Evolutionary conservation across 1,140 invertebrate genomes (phyloP).

Genomic region (Amyelois transitella): DNA sequence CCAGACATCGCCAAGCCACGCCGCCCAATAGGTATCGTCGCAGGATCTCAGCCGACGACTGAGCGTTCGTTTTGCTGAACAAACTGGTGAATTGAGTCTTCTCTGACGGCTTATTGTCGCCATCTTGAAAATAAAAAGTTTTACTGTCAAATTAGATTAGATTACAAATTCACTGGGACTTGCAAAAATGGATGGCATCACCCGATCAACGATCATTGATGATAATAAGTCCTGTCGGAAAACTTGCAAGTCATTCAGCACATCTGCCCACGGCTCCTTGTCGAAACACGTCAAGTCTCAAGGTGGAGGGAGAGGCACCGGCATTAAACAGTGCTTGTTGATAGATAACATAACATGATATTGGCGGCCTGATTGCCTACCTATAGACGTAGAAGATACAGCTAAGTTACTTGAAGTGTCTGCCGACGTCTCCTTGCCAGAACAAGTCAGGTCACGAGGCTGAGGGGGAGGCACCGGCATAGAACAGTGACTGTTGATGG

Average conservation of each 20-base stretch:
- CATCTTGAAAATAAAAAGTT: neutral
- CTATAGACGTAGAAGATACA: neutral
- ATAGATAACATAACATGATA: slow-evolving; percentile 71
- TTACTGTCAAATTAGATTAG: too few species aligned
- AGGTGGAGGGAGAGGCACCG: slow-evolving; percentile 18
- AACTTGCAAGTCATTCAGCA: neutral
- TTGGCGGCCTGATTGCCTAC: too few species aligned
- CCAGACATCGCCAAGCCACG: slow-evolving; percentile 77
- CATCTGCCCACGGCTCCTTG: slow-evolving; percentile 4
- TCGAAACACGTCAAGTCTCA: slow-evolving; percentile 3
- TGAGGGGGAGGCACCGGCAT: slow-evolving; percentile 31
- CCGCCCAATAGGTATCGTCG: slow-evolving; percentile 76
- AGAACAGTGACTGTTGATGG: slow-evolving; percentile 64
- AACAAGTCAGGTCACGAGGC: slow-evolving; percentile 5
- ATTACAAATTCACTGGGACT: too few species aligned
- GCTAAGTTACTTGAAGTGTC: neutral
- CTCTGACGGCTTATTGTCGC: slow-evolving; percentile 7
- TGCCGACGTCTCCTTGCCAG: slow-evolving; percentile 8
- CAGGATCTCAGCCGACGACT: slow-evolving; percentile 49
- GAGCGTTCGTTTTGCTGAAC: slow-evolving; percentile 41
- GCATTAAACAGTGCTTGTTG: slow-evolving; percentile 65
- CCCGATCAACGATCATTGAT: too few species aligned
- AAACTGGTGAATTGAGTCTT: slow-evolving; percentile 28
- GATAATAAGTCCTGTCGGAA: too few species aligned
- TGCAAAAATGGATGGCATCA: too few species aligned